Percentiles rank a stretch among this genome's conserved stretches.
phyloP scores from a whole-genome alignment of 2,797 vertebrate genomes.

The Acanthornis magna region DNA sequence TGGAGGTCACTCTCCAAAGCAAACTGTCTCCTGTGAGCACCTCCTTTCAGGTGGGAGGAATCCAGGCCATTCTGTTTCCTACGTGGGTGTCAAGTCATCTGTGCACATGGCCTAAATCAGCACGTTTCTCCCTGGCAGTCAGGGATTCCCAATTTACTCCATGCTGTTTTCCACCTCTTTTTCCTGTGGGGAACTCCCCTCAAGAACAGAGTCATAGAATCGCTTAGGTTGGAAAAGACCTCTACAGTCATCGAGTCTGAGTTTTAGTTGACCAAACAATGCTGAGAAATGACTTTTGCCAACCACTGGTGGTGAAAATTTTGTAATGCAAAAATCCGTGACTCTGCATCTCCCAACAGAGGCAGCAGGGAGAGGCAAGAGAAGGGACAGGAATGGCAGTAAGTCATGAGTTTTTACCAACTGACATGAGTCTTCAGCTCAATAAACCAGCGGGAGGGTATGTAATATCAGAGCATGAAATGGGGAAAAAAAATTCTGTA shows the following conservation, averaged over 20 bases:
- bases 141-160: neutral
- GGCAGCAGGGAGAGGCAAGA: neutral
- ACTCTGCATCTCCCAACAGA: neutral
- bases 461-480: neutral
- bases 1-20: accelerated
- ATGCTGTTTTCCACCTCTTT: neutral
- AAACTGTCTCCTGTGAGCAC: neutral
- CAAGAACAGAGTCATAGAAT: neutral
- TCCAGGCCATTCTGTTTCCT: neutral
- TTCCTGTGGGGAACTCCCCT: accelerated
- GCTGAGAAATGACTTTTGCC: neutral
- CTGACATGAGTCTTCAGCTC: neutral
- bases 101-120: neutral
- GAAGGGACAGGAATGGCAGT: neutral
- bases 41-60: neutral
- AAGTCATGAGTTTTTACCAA: accelerated
- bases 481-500: accelerated
- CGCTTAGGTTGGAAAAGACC: accelerated
- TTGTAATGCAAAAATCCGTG: accelerated
- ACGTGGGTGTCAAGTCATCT: accelerated
- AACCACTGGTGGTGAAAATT: accelerated
- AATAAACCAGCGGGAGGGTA: neutral
- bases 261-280: neutral
- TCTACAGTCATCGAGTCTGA: accelerated
- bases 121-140: neutral